Evolutionary conservation across 2,113 vertebrate species (phyloP), one percentile per base, ranked within the genome.

Genomic region (Bubo scandiacus): DNA sequence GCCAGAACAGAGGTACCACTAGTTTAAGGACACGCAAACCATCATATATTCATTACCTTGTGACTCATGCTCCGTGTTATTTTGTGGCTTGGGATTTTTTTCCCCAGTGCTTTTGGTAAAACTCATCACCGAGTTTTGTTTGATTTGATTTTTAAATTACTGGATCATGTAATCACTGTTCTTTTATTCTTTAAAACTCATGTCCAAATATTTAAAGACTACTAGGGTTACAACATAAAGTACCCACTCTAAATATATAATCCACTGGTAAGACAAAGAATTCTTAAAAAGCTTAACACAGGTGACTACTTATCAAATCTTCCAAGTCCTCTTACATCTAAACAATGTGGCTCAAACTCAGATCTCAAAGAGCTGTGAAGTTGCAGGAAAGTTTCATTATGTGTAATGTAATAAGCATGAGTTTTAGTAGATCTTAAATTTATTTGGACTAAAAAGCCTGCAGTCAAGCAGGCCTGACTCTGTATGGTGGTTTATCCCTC

Each of bases 1-100:
- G 30, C 19, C 68, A 79, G 40, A 79, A 43, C 27, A 88, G 34
- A 62, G 22, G 7, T 8, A 57, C 12, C 29, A 17, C 62, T 18
- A 61, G 42, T 55, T 72, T 68, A 70, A 70, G 85, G 21, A 45
- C 25, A 40, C 0, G 0, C 29, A 25, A 55, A 79, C 9, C 11
- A 61, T 45, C 0, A 0, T 2, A 4, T 23, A 12, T 13, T 68
- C 6, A 0, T 73, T 77, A 68, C 25, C 8, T 42, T 66, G 49
- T 94, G 78, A 86, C 26, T 86, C 78, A 42, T 8, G 3, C 22
- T 68, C 67, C 25, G 6, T 80, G 40, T 17, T 92, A 36, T 82
- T 80, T 49, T 70, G 74, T 58, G 58, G 71, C 27, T 88, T 47
- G 27, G 36, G 36, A 62, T 54, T 90, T 85, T 94, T 66, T 30